Conservation (phyloP, 1,140 invertebrate species). For the Lanistes nyassanus region DNA sequence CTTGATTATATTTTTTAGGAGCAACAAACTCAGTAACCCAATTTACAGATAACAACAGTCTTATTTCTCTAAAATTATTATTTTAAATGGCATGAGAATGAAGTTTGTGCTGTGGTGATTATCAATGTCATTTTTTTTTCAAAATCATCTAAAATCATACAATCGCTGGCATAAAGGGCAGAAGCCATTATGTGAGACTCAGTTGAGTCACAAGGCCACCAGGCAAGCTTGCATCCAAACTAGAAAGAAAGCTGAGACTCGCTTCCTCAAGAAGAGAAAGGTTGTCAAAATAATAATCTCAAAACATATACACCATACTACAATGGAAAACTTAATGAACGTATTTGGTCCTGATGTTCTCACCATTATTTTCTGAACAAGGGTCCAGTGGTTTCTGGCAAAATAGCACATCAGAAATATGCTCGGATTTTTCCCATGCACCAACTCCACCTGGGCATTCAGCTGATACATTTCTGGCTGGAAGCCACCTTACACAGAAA, state of each 20-base stretch:
- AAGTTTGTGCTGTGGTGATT: no score
- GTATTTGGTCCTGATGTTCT: background rate
- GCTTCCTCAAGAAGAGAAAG: no score
- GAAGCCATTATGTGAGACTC: no score
- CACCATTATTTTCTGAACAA: conserved; percentile 9
- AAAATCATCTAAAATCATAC: no score
- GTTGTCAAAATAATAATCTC: background rate
- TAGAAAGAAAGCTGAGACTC: background rate
- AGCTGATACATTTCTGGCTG: background rate
- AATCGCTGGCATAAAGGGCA: no score
- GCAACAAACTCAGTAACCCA: no score
- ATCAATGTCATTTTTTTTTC: no score
- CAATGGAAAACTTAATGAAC: background rate
- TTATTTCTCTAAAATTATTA: no score
- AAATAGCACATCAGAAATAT: background rate
- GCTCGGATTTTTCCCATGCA: background rate
- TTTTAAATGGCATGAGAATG: no score
- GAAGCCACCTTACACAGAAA: background rate
- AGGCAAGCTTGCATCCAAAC: background rate
- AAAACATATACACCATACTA: background rate
- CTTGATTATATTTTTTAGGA: no score
- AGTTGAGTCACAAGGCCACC: no score
- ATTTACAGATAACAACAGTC: no score
- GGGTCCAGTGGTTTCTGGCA: conserved; percentile 2
- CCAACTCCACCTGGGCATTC: conserved; percentile 9